These are phyloP conservation scores for Drosophila neotestacea DNA, from an alignment of 2,888 invertebrate genomes.

Conservation along the genomic window DNA sequence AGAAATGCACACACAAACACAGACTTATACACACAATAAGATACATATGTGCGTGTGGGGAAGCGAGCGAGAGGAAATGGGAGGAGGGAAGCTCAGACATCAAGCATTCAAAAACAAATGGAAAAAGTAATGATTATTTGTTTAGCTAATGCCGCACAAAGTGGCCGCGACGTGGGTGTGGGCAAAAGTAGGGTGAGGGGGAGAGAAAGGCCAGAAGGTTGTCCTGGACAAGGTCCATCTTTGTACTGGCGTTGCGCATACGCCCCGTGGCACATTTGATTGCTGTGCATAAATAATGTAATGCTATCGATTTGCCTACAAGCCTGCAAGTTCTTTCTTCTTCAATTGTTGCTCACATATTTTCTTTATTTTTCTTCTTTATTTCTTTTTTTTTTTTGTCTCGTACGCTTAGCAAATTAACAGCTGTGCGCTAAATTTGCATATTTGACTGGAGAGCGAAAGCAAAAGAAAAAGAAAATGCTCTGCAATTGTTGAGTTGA, in stretches of 20 bases:
- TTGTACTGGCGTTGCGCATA: slow-evolving; percentile 56
- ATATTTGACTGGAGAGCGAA: slow-evolving; percentile 49
- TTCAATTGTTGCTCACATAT: slow-evolving; percentile 66
- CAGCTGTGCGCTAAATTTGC: slow-evolving; percentile 74
- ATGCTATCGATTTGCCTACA: slow-evolving; percentile 51
- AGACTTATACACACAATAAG: slow-evolving; percentile 7
- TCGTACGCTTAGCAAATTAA: slow-evolving; percentile 71
- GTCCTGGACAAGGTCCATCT: slow-evolving; percentile 52
- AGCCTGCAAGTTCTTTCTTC: slow-evolving; percentile 25
- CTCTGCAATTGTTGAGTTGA: neutral
- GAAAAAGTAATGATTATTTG: slow-evolving; percentile 82
- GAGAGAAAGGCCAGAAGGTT: neutral
- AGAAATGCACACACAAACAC: slow-evolving; percentile 31
- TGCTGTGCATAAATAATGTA: slow-evolving; percentile 72
- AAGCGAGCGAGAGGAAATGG: neutral
- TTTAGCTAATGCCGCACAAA: slow-evolving; percentile 81
- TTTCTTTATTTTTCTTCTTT: neutral
- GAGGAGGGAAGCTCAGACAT: slow-evolving; percentile 43
- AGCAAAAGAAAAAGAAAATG: neutral
- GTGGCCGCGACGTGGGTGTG: slow-evolving; percentile 51
- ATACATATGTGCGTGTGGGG: slow-evolving; percentile 20
- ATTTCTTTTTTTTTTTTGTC: slow-evolving; percentile 16
- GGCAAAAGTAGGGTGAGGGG: neutral
- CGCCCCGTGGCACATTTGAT: slow-evolving; percentile 80
- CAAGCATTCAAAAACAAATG: slow-evolving; percentile 78